Percentiles rank a stretch among this genome's conserved stretches.
Conservation (phyloP, 1,140 invertebrate species). For the Nephila pilipes region DNA sequence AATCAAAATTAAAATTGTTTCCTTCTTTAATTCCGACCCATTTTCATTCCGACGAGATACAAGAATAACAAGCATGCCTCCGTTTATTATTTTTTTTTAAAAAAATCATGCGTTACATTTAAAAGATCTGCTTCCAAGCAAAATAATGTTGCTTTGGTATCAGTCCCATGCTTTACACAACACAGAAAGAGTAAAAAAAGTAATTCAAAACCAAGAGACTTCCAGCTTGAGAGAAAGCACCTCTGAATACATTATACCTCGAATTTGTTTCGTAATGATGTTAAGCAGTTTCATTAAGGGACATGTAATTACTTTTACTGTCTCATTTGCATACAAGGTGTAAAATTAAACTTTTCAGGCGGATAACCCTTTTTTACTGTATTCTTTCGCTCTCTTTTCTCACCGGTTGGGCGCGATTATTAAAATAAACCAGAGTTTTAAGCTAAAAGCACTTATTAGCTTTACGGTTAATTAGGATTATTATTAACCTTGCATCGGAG, state of each 20-base stretch:
- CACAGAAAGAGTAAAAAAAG: background rate
- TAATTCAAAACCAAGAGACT: background rate
- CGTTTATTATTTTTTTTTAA: no score
- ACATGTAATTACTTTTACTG: background rate
- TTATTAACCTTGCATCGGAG: background rate
- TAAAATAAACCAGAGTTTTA: slow-evolving; percentile 9
- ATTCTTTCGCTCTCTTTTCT: background rate
- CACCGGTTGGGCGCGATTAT: background rate
- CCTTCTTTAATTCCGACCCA: no score
- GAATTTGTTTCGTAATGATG: slow-evolving; percentile 16
- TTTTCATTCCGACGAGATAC: no score
- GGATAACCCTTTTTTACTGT: background rate
- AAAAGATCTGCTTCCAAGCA: background rate
- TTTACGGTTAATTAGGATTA: slow-evolving; percentile 14
- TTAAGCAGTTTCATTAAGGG: background rate
- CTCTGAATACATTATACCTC: background rate
- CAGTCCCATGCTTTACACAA: background rate
- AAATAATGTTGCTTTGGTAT: background rate
- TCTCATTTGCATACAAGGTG: slow-evolving; percentile 16
- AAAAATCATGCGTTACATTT: no score
- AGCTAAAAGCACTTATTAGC: background rate
- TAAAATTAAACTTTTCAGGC: background rate
- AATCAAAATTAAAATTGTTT: no score
- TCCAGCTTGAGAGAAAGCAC: background rate
- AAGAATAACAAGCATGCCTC: no score